phyloP scores from a whole-genome alignment of 2,888 invertebrate genomes.

The Papilio elwesi region DNA sequence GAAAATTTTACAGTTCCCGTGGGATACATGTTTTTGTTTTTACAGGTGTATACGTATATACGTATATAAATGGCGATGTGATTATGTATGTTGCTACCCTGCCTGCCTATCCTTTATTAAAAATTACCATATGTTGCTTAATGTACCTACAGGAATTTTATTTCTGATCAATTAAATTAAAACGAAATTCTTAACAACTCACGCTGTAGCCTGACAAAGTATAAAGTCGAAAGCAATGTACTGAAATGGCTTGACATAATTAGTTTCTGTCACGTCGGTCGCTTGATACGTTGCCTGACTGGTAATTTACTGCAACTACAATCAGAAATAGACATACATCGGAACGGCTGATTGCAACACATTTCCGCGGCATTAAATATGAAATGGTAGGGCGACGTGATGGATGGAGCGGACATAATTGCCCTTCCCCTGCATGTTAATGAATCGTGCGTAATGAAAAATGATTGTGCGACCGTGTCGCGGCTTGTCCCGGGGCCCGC shows the following conservation, averaged over 20 bases:
- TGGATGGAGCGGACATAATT: slow-evolving; percentile 78
- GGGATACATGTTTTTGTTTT: too few relatives aligned
- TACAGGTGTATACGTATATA: too few relatives aligned
- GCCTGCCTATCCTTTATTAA: too few relatives aligned
- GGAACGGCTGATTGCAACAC: slow-evolving; percentile 40
- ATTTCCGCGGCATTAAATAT: slow-evolving; percentile 62
- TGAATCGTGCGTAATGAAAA: slow-evolving; percentile 82
- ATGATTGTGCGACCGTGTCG: slow-evolving; percentile 66
- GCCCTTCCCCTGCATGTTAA: slow-evolving; percentile 76
- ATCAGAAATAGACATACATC: slow-evolving; percentile 31
- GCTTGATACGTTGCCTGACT: slow-evolving; percentile 26
- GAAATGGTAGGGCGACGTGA: slow-evolving; percentile 73
- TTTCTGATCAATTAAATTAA: too few relatives aligned
- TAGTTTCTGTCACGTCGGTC: slow-evolving; percentile 20
- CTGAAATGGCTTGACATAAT: slow-evolving; percentile 24
- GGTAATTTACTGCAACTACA: slow-evolving; percentile 18
- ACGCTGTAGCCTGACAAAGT: background rate
- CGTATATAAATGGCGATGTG: too few relatives aligned
- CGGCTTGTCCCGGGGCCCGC: slow-evolving; percentile 54
- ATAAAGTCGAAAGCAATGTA: slow-evolving; percentile 8
- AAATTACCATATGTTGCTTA: too few relatives aligned
- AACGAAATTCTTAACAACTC: background rate
- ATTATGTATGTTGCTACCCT: too few relatives aligned
- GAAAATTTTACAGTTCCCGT: too few relatives aligned
- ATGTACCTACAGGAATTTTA: too few relatives aligned